Conservation (phyloP, 2,888 invertebrate species). For the Pristionchus japonicus region DNA sequence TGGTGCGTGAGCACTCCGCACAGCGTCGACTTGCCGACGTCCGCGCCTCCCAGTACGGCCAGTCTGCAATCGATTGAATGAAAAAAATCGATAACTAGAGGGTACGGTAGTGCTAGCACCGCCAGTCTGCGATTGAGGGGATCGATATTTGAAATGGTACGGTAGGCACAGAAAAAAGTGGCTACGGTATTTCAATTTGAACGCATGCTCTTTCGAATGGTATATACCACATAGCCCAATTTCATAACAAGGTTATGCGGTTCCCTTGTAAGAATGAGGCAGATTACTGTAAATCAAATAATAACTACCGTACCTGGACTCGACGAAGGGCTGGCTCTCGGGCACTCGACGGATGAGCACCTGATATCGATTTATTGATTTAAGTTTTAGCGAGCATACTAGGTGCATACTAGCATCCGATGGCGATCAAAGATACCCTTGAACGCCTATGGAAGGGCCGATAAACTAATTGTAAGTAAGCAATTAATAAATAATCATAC, state of each 20-base stretch:
- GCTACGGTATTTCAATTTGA: too few species aligned
- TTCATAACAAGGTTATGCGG: too few species aligned
- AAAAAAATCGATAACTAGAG: not conserved
- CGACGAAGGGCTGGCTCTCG: conserved; percentile 80
- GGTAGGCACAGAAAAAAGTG: too few species aligned
- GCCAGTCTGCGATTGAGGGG: too few species aligned
- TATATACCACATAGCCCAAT: too few species aligned
- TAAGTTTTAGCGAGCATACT: not conserved
- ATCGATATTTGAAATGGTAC: too few species aligned
- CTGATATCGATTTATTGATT: conserved; percentile 78
- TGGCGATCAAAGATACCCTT: too few species aligned
- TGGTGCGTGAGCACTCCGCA: conserved; percentile 96
- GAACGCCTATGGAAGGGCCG: too few species aligned
- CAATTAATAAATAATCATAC: conserved; percentile 13
- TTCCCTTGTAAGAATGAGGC: too few species aligned
- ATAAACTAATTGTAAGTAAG: too few species aligned
- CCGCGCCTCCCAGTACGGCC: conserved; percentile 94
- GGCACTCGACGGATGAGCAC: conserved; percentile 88
- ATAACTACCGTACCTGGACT: conserved; percentile 81
- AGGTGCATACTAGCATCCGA: not conserved
- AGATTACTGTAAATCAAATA: not conserved
- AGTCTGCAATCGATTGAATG: conserved; percentile 80
- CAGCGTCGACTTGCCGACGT: conserved; percentile 89
- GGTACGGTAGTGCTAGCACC: not conserved
- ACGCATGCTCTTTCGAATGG: too few species aligned